Conservation (phyloP, 2,888 invertebrate genomes). For the Polyommatus iphigenia region DNA sequence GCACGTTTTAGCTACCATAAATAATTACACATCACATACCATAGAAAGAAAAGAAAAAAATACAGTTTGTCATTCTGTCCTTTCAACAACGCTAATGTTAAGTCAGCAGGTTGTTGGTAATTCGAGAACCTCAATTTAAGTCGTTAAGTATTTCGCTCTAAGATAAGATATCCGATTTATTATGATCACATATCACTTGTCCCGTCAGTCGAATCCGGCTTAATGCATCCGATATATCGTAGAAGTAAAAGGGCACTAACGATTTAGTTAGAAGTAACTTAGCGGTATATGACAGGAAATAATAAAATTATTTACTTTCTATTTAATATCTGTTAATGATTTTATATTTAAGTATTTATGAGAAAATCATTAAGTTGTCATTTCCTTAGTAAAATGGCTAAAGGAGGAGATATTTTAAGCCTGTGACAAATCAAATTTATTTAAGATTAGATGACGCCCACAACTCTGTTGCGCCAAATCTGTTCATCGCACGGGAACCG, state of each 20-base stretch:
- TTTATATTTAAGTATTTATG: slow-evolving; percentile 2
- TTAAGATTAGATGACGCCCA: too few relatives aligned
- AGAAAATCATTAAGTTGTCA: neutral
- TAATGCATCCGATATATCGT: slow-evolving; percentile 8
- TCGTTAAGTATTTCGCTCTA: too few relatives aligned
- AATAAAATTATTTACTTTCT: slow-evolving; percentile 11
- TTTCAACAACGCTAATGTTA: neutral
- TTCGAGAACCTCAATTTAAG: neutral
- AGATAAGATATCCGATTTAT: neutral
- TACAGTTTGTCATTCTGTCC: too few relatives aligned
- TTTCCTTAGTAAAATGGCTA: neutral
- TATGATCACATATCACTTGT: neutral
- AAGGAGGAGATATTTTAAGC: neutral
- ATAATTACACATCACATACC: too few relatives aligned
- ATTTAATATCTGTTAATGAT: slow-evolving; percentile 1
- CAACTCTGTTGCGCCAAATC: too few relatives aligned
- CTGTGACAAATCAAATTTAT: too few relatives aligned
- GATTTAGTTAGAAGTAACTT: neutral
- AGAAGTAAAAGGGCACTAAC: neutral
- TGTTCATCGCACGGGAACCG: too few relatives aligned
- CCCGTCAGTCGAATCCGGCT: neutral
- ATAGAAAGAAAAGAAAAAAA: too few relatives aligned
- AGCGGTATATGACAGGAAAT: slow-evolving; percentile 10
- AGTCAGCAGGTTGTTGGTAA: neutral
- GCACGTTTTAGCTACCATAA: too few relatives aligned